Evolutionary conservation across 1,140 invertebrate species (phyloP).

Genomic region (Drosophila virilis): DNA sequence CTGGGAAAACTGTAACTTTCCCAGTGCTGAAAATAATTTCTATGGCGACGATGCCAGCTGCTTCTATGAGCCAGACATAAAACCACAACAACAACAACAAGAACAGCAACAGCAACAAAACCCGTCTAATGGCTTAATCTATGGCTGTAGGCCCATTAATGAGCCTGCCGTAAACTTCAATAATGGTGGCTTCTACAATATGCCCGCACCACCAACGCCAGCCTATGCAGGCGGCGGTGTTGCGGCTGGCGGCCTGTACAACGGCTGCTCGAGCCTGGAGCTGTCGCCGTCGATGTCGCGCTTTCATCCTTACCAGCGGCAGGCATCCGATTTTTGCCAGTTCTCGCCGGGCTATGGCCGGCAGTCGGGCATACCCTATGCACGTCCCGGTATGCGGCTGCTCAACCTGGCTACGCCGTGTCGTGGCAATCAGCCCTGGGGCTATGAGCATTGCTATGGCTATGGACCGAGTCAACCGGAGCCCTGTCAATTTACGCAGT

Average conservation of each 20-base stretch:
- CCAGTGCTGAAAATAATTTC: slow-evolving; percentile 60
- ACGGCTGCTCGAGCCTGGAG: slow-evolving; percentile 9
- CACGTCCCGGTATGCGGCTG: slow-evolving; percentile 24
- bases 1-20: slow-evolving; percentile 70
- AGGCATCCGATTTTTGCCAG: slow-evolving; percentile 6
- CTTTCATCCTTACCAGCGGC: slow-evolving; percentile 66
- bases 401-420: slow-evolving; percentile 85
- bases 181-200: slow-evolving; percentile 53
- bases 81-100: slow-evolving; percentile 39
- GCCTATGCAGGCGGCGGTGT: slow-evolving; percentile 11
- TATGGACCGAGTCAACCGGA: slow-evolving; percentile 83
- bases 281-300: slow-evolving; percentile 22
- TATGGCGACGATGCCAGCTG: slow-evolving; percentile 64
- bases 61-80: slow-evolving; percentile 52
- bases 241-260: slow-evolving; percentile 40
- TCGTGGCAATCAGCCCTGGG: slow-evolving; percentile 85
- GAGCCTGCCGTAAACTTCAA: slow-evolving; percentile 69
- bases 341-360: slow-evolving; percentile 12
- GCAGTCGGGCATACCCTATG: slow-evolving; percentile 35
- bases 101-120: slow-evolving; percentile 36
- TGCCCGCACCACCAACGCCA: slow-evolving; percentile 1
- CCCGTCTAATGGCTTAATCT: slow-evolving; percentile 42
- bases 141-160: slow-evolving; percentile 53
- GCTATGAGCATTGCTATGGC: slow-evolving; percentile 87
- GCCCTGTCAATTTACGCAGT: slow-evolving; percentile 87